phyloP scores from a whole-genome alignment of 2,888 invertebrate genomes.

The Rutpela maculata region DNA sequence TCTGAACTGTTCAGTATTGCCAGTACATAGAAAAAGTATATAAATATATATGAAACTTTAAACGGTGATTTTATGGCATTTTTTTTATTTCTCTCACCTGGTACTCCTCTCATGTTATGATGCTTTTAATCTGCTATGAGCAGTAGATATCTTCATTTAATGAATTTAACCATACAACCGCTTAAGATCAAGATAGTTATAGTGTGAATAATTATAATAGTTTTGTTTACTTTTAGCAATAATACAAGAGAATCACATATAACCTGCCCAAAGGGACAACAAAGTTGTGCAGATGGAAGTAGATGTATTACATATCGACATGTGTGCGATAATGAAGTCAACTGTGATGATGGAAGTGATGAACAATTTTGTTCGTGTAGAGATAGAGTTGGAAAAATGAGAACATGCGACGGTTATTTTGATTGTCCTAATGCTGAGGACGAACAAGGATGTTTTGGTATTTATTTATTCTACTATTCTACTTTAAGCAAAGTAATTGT shows the following conservation, averaged over 20 bases:
- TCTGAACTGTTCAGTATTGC: too few species aligned
- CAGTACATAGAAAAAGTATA: too few species aligned
- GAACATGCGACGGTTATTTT: slow-evolving; percentile 87
- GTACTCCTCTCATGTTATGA: too few species aligned
- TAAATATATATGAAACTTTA: too few species aligned
- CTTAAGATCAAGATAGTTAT: too few species aligned
- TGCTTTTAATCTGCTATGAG: too few species aligned
- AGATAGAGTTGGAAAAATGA: slow-evolving; percentile 79
- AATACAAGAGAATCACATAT: slow-evolving; percentile 60
- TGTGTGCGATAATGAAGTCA: slow-evolving; percentile 84
- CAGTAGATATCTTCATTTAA: not conserved
- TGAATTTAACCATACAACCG: too few species aligned
- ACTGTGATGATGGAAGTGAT: slow-evolving; percentile 87
- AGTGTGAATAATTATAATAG: not conserved
- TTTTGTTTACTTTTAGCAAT: slow-evolving; percentile 59
- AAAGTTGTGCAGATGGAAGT: slow-evolving; percentile 68
- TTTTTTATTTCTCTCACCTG: too few species aligned
- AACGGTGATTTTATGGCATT: too few species aligned
- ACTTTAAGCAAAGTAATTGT: not conserved
- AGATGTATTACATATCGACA: slow-evolving; percentile 77
- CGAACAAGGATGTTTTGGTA: slow-evolving; percentile 87
- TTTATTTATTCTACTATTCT: slow-evolving; percentile 28
- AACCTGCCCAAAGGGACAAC: slow-evolving; percentile 66
- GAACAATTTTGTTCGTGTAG: slow-evolving; percentile 85
- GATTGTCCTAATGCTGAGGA: slow-evolving; percentile 90